Percentiles rank a stretch among this genome's conserved stretches.
Conservation (phyloP, 2,113 vertebrate genomes). For the Oncorhynchus masou region DNA sequence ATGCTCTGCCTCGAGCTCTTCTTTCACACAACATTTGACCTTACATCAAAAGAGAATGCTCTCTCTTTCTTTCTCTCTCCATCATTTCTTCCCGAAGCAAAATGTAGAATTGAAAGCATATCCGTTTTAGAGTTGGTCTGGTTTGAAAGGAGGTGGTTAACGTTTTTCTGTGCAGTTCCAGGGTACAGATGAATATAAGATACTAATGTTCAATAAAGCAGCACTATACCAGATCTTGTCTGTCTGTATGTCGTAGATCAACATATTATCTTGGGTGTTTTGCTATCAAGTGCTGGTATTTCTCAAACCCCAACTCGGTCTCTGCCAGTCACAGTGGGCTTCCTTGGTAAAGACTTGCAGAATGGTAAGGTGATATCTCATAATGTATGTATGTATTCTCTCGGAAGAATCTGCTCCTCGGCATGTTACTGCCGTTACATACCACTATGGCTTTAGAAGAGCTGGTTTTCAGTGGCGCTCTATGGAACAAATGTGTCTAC, state of each 20-base stretch:
- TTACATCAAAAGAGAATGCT: conserved; percentile 4
- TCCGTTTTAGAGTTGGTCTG: neutral
- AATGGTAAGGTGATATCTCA: conserved; percentile 41
- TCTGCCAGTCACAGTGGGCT: neutral
- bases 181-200: neutral
- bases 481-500: neutral
- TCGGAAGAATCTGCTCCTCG: neutral
- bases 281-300: neutral
- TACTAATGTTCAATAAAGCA: conserved; percentile 1
- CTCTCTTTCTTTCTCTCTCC: neutral
- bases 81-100: neutral
- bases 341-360: conserved; percentile 2
- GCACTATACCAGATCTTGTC: neutral
- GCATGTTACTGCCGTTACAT: neutral
- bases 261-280: neutral
- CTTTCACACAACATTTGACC: neutral
- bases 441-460: neutral
- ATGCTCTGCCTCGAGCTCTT: neutral
- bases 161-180: neutral
- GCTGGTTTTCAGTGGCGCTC: neutral
- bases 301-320: neutral
- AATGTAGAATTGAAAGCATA: neutral
- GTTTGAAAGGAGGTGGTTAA: neutral
- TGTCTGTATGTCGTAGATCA: conserved; percentile 13
- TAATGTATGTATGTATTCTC: conserved; percentile 32